Percentiles rank a stretch among this genome's conserved stretches.
Evolutionary conservation across 2,113 vertebrate genomes (phyloP).

Genomic region (Microtus oregoni): DNA sequence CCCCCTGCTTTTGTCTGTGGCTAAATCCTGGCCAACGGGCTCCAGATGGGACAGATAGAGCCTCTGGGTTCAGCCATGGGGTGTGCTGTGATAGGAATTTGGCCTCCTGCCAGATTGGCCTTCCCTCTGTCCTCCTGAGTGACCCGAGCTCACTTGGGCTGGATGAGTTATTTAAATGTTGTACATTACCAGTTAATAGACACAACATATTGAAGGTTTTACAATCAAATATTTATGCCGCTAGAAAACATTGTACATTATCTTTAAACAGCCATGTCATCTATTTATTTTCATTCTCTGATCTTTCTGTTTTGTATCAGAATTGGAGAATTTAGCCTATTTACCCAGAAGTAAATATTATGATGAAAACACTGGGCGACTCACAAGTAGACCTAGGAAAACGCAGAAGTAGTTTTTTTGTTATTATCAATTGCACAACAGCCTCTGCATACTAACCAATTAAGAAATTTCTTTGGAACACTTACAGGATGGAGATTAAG

Average conservation of each 20-base stretch:
- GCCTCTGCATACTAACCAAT: constrained; percentile 65
- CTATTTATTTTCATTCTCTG: constrained; percentile 88
- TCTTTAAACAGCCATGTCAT: constrained; percentile 89
- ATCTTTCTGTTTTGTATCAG: constrained; percentile 86
- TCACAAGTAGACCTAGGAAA: constrained; percentile 85
- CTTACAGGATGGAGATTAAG: constrained; percentile 61
- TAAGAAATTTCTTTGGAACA: constrained; percentile 65
- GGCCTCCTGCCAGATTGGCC: constrained; percentile 58
- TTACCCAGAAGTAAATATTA: constrained; percentile 91
- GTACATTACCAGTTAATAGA: constrained; percentile 82
- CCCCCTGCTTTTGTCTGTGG: constrained; percentile 7
- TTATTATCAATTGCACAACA: constrained; percentile 84
- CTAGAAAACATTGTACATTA: constrained; percentile 87
- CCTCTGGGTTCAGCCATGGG: background rate
- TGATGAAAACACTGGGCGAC: constrained; percentile 85
- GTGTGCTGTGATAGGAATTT: constrained; percentile 59
- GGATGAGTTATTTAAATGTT: constrained; percentile 75
- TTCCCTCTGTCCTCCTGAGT: constrained; percentile 4
- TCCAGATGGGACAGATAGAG: constrained; percentile 63
- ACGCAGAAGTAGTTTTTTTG: constrained; percentile 81
- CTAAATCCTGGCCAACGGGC: constrained; percentile 23
- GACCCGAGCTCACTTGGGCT: constrained; percentile 40
- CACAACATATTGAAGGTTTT: constrained; percentile 85
- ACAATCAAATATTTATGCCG: constrained; percentile 90
- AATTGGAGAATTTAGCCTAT: constrained; percentile 86